Base-by-base conservation (phyloP, 2,113 vertebrate genomes). In the Marmota flaviventris region DNA sequence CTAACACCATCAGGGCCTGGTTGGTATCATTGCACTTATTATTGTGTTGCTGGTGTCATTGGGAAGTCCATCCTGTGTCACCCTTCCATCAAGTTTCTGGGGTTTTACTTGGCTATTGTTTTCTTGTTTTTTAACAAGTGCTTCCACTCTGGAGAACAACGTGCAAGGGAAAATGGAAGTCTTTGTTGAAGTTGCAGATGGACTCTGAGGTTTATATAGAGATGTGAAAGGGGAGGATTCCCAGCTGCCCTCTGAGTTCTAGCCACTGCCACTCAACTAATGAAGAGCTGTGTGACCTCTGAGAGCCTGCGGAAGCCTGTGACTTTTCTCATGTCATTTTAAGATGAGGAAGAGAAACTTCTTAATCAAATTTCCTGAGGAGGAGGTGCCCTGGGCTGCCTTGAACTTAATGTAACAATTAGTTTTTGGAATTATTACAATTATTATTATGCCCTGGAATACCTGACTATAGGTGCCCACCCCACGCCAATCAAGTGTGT, bases 301-400 rank as follows among this genome's bases (percentile, higher is more conserved):
- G 2, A 3, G 22, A 61, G 39, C 8, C 2, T 1, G 34, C 2
- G 1, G 3, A 16, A 61, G 42, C 8, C 2, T 0, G 42, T 4
- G 2, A 27, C 51, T 37, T n/a, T 73, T n/a, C 29, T 82, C 45
- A 45, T 1, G 48, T 22, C 56, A 76, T 75, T 75, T 65, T 29
- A n/a, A 76, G 42, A 37, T 6, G 58, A 11, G 27, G 14, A 75
- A 91, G 63, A 65, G 27, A 65, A 65, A 65, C 63, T 20, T 39
- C 7, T 11, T 37, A 69, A 90, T 39, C 76, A 69, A 81, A 24
- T 79, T 42, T 22, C 34, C 78, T 79, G 17, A 67, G 16, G 73
- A 42, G 56, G 5, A 37, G 27, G 58, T 17, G 16, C 14, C 53
- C 53, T 56, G 53, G 16, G 53, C 53, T 56, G 53, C 45, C 45